Percentiles rank a stretch among this genome's conserved stretches.
phyloP scores from a whole-genome alignment of 2,888 invertebrate species.

The Netelia fuscicornis region DNA sequence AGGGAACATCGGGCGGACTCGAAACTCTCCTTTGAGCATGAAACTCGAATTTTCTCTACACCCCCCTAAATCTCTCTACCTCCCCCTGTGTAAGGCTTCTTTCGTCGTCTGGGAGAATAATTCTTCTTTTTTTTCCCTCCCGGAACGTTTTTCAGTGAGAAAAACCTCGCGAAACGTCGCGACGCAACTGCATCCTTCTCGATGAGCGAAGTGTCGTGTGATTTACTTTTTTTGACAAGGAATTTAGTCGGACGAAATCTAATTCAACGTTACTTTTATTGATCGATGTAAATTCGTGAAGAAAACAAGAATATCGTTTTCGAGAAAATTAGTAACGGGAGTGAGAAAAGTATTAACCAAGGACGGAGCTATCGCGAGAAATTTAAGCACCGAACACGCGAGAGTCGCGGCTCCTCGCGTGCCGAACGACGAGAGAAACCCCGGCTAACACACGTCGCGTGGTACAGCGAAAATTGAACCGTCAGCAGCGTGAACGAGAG shows the following conservation, averaged over 20 bases:
- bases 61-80: constrained; percentile 30
- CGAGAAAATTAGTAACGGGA: background rate
- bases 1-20: constrained; percentile 28
- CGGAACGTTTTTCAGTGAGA: background rate
- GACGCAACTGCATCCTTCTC: background rate
- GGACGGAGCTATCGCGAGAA: constrained; percentile 25
- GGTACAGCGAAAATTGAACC: constrained; percentile 61
- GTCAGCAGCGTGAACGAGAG: constrained; percentile 41
- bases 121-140: constrained; percentile 7
- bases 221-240: too few species aligned
- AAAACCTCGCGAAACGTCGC: background rate
- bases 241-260: too few species aligned
- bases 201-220: too few species aligned
- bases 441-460: constrained; percentile 24
- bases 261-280: constrained; percentile 9
- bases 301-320: background rate
- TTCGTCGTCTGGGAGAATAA: constrained; percentile 34
- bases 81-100: constrained; percentile 34
- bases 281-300: background rate
- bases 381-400: constrained; percentile 54
- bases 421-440: constrained; percentile 12
- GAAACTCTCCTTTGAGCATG: constrained; percentile 64
- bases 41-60: constrained; percentile 65
- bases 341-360: background rate
- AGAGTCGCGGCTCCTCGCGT: constrained; percentile 43